phyloP scores from a whole-genome alignment of 2,888 invertebrate species.

The Julus scandinavius region DNA sequence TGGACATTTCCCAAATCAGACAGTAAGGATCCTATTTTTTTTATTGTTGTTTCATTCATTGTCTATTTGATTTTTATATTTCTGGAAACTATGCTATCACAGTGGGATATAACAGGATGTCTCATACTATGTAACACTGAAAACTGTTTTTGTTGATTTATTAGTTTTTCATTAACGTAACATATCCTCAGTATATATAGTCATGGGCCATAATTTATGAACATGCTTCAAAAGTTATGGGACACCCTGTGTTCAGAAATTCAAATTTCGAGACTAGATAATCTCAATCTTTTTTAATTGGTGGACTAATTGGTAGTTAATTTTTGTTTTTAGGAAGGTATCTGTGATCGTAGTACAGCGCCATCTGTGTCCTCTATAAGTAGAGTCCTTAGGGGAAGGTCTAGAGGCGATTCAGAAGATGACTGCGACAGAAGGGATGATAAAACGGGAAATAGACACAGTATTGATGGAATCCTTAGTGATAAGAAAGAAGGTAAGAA shows the following conservation, averaged over 20 bases:
- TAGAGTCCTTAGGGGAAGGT: conserved; percentile 60
- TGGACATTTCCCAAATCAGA: conserved; percentile 51
- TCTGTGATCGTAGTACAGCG: conserved; percentile 65
- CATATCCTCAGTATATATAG: not conserved
- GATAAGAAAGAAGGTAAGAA: conserved; percentile 56
- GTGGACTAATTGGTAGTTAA: not conserved
- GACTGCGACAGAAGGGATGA: conserved; percentile 56
- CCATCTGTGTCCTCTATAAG: conserved; percentile 66
- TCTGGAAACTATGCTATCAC: not conserved
- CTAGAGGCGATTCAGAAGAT: conserved; percentile 57
- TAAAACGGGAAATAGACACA: conserved; percentile 55
- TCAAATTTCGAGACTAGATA: not conserved
- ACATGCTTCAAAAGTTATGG: conserved; percentile 23
- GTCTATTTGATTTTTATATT: conserved; percentile 16
- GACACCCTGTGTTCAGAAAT: conserved; percentile 40
- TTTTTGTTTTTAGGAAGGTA: conserved; percentile 62
- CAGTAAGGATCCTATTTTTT: conserved; percentile 51
- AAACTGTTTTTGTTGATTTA: not conserved
- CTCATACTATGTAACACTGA: conserved; percentile 36
- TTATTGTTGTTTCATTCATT: conserved; percentile 47
- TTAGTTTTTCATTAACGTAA: not conserved
- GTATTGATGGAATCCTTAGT: conserved; percentile 58
- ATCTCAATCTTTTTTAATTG: not conserved
- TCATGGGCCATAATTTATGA: not conserved
- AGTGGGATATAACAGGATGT: conserved; percentile 33